Evolutionary conservation across 1,140 invertebrate genomes (phyloP), one percentile per base, ranked within the genome.

Genomic region (Bombus pyrosoma): DNA sequence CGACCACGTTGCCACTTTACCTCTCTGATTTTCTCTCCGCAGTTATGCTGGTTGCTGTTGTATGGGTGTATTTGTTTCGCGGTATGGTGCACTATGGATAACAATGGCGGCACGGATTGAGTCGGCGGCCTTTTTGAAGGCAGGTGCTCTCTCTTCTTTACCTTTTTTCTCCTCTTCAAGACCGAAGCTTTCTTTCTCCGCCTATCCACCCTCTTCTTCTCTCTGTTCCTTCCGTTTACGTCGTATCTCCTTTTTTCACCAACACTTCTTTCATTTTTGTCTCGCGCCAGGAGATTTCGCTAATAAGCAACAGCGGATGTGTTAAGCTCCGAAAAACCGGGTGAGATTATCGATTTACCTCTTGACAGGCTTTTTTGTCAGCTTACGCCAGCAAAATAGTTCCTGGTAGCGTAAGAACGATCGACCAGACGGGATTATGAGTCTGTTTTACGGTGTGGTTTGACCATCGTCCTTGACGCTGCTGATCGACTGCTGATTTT

Each of bases 281-380:
- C 88, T 92, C 89, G 79, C 90, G 77, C 87, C 80, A 53, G 86
- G 91, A 85, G 90, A 92, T 92, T 92, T 92, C 77, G 87, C 93
- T 93, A 93, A 94, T 93, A 94, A 94, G 93, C 88, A 32, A 83
- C 87, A 68, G 88, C 68, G 72, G 76, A 62, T 71, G 81, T 41
- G 66, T 28, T 62, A 64, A 81, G 69, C 66, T 25, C 64, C 64
- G 77, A 71, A 85, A 73, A 87, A 83, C 83, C 75, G 47, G 81
- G 81, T 86, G 80, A 86, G 90, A 94, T 94, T 93, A 93, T 91
- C 91, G 91, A 93, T 93, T 94, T 91, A 92, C 92, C 87, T 82
- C 59, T 62, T 71, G 74, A 32, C 34, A 34, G 34, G 32, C 53
- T 69, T 68, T 68, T 34, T 47, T 53, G 66, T 32, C 53, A 4